Evolutionary conservation across 2,113 vertebrate species (phyloP), one percentile per base, ranked within the genome.

Genomic region (Isichthys henryi): DNA sequence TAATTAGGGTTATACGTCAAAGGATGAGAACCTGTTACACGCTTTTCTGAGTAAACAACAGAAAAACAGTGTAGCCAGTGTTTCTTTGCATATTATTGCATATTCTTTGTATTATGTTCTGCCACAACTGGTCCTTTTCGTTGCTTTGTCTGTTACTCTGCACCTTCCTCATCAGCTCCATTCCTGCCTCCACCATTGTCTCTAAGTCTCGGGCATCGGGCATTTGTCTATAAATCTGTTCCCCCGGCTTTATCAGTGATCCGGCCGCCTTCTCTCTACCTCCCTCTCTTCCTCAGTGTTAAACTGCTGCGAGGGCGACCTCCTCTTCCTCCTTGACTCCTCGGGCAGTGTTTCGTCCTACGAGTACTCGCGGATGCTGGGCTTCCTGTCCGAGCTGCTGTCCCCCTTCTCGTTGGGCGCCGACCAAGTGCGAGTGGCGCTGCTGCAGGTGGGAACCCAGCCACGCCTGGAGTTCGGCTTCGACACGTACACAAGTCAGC

Each of bases 281-380:
- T 52, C 86, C 19, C 23, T 21, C 77, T 74, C n/a, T 6, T 84
- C n/a, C 45, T 46, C 93, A 96, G 96, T 95, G 92, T 86, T 93
- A 66, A 95, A 95, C 93, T 96, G 96, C 90, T 94, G 96, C 0
- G 96, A 97, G 89, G 98, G 98, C 0, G 98, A 99, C 10, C 94
- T 99, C 88, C 95, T 99, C 91, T 95, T 99, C 93, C 92, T 99
- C 58, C 58, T 99, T 94, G 98, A 99, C 93, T 98, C 98, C 92
- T 99, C 97, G 0, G 98, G 97, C 87, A 99, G 98, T 0, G 96
- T 99, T 90, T 97, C 97, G 0, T 97, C 95, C 90, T 97, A 99
- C 9, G 98, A 99, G 90, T 97, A 98, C 92, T 96, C 96, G 88
- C 95, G 90, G 46, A 96, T 99, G 92, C 97, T 97, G 66, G 91